Base-by-base conservation (phyloP, 1,140 invertebrate species). In the Branchinecta lindahli region DNA sequence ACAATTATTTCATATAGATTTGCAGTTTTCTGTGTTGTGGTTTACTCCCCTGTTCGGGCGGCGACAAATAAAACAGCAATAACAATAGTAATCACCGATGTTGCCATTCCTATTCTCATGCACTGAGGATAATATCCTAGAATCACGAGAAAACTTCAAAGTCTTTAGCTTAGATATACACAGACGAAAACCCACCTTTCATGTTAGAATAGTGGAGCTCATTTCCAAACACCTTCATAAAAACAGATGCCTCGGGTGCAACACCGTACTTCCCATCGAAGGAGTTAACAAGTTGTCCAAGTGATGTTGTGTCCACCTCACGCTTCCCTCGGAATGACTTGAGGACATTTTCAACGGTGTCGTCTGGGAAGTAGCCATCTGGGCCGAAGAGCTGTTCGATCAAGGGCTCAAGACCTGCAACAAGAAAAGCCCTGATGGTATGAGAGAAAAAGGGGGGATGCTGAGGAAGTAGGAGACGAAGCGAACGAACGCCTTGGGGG, bases 371-470 rank as follows among this genome's bases (percentile, higher is more conserved):
- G 47, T 80, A 78, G 33, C 81, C 81, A 20, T 76, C 72, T 3
- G 80, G 78, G 9, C 80, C 82, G 73, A 85, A 83, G 67, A 84
- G 75, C 6, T 77, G 77, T 73, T 84, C 83, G 8, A 84, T 73
- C 15, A 83, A 73, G 33, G 77, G 73, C 73, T 85, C 84, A 10
- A 84, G 74, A 8, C 83, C 82, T 61, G 12, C 52, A 61, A 61
- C 33, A 33, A 33, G 33, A 33, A 33, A 33, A 5, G 33, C 33
- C 2, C 5, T 33, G 5, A 3, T 33, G 33, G 33, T 33, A 33
- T 33, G 33, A 33, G 33, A 33, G 33, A 33, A 33, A 33, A 33
- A 33, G 33, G 33, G 33, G 33, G 33, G 33, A 33, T 33, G 33
- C 33, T 33, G 33, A 33, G 2, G 33, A 33, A 33, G 33, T 5